Base-by-base conservation (phyloP, 2,888 invertebrate species). In the Trissonchulus latispiculum region DNA sequence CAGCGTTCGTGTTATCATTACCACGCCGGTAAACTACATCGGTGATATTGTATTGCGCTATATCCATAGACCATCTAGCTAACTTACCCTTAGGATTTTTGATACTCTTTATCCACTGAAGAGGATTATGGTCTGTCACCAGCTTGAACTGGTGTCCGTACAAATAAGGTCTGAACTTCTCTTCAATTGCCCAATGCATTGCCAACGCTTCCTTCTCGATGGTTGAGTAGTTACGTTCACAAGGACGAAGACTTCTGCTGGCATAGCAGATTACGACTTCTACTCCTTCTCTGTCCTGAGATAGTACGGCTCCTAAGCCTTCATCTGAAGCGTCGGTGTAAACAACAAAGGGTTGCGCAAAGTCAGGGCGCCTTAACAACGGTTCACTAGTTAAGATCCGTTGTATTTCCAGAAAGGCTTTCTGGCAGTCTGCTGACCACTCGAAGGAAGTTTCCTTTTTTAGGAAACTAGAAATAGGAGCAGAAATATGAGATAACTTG, bases 331-430 rank as follows among this genome's bases (percentile, higher is more conserved):
- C 66, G 29, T 64, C 66, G 29, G 66, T 64, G 32, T 64, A 35
- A 18, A 64, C 8, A 8, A 64, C n/a, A 35, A 64, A 64, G 8
- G 66, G 71, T 36, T 74, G 2, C 29, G 3, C 23, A 74, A 73
- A 73, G 36, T 73, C 73, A 8, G 73, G 73, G 69, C 72, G 15
- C n/a, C n/a, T n/a, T n/a, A n/a, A n/a, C n/a, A n/a, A n/a, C n/a
- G n/a, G n/a, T n/a, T n/a, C n/a, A n/a, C 23, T n/a, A n/a, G 62
- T 29, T 28, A 73, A 29, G 23, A n/a, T 2, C 29, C 1, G 29
- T 61, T 73, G 73, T 29, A 73, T 29, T 2, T 29, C 1, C 23
- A 28, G 28, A 31, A 73, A 74, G 2, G 72, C 59, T 32, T 73
- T 23, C 15, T 74, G 15, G 28, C 32, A 23, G 3, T 74, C 61